These are phyloP conservation scores for Notolepis coatsorum DNA, from an alignment of 2,797 vertebrate species.

Conservation along the genomic window DNA sequence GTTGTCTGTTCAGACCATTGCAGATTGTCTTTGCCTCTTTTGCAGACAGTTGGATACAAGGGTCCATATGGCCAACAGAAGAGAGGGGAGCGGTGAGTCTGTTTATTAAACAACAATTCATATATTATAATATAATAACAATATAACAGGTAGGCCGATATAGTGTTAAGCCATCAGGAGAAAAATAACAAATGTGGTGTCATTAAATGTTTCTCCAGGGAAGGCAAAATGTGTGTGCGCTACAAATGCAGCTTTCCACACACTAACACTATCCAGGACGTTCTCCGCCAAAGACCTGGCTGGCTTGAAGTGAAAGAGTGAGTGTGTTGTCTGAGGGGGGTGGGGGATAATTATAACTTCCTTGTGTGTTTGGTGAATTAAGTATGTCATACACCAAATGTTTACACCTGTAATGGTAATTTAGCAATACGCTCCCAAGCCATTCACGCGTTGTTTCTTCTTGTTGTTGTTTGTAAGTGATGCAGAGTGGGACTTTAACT, in stretches of 20 bases:
- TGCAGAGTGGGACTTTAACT: slow-evolving; percentile 86
- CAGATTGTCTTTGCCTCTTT: too few species aligned
- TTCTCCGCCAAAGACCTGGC: slow-evolving; percentile 79
- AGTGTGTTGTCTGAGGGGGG: slow-evolving; percentile 64
- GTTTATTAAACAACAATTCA: too few species aligned
- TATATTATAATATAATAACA: too few species aligned
- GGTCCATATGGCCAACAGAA: slow-evolving; percentile 35
- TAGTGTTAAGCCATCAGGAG: too few species aligned
- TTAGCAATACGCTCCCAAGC: too few species aligned
- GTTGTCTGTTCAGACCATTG: slow-evolving; percentile 30
- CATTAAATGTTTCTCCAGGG: slow-evolving; percentile 59
- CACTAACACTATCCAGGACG: slow-evolving; percentile 82
- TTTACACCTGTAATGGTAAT: too few species aligned
- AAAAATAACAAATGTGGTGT: too few species aligned
- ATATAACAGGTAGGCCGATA: too few species aligned
- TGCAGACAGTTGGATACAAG: too few species aligned
- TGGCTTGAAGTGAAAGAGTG: slow-evolving; percentile 87
- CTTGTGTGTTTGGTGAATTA: not conserved
- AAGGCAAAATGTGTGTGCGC: slow-evolving; percentile 73
- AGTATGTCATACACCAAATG: too few species aligned
- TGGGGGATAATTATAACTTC: not conserved
- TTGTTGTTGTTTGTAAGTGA: slow-evolving; percentile 72
- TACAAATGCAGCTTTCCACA: too few species aligned
- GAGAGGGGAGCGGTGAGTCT: slow-evolving; percentile 55
- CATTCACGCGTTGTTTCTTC: too few species aligned